Evolutionary conservation across 2,888 invertebrate species (phyloP).

Genomic region (Tortrix viridana): DNA sequence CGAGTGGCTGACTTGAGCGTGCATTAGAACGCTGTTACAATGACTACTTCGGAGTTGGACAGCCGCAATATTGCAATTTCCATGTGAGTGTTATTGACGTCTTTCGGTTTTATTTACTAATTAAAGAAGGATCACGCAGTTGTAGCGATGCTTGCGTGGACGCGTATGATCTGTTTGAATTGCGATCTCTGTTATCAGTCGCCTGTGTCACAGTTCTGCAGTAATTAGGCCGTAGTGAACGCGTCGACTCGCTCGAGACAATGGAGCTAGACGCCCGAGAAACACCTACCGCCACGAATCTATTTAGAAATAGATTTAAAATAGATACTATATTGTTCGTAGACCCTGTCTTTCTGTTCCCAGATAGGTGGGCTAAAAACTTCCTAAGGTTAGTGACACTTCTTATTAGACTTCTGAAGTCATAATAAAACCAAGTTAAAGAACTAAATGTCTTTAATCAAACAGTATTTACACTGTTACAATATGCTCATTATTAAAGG

Average conservation of each 20-base stretch:
- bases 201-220: conserved; percentile 35
- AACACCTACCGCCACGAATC: conserved; percentile 41
- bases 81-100: conserved; percentile 67
- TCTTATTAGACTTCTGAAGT: conserved; percentile 1
- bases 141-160: conserved; percentile 50
- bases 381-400: conserved; percentile 16
- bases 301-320: conserved; percentile 27
- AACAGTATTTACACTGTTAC: not conserved
- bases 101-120: conserved; percentile 63
- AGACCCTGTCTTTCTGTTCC: conserved; percentile 17
- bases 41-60: conserved; percentile 79
- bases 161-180: conserved; percentile 53
- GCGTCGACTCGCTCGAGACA: conserved; percentile 36
- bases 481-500: not conserved
- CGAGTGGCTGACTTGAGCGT: conserved; percentile 58
- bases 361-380: conserved; percentile 20
- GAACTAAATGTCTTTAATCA: not conserved
- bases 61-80: conserved; percentile 78
- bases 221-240: conserved; percentile 23
- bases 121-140: conserved; percentile 60
- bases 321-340: conserved; percentile 25
- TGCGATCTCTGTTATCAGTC: conserved; percentile 41
- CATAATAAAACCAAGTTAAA: not conserved
- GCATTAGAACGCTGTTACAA: conserved; percentile 58
- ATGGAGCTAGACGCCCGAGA: conserved; percentile 39